Percentiles rank a stretch among this genome's conserved stretches.
phyloP scores from a whole-genome alignment of 2,888 invertebrate genomes.

The Ormyrus rosae region DNA sequence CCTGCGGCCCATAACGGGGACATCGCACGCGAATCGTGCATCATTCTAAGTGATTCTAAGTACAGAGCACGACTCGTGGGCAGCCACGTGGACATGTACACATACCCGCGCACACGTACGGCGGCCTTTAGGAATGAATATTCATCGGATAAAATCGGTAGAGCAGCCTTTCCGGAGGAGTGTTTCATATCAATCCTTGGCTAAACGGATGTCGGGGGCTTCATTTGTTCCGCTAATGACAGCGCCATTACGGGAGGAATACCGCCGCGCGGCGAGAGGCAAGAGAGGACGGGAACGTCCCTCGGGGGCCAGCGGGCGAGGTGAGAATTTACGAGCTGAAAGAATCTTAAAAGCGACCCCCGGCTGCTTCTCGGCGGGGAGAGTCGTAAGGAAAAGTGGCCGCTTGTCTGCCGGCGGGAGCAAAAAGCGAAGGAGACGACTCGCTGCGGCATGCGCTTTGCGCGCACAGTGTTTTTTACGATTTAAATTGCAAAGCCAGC shows the following conservation, averaged over 20 bases:
- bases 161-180: slow-evolving; percentile 63
- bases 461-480: not conserved
- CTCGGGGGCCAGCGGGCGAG: not conserved
- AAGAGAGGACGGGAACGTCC: not conserved
- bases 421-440: no score
- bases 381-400: not conserved
- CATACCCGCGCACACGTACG: not conserved
- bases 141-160: slow-evolving; percentile 69
- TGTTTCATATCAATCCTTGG: slow-evolving; percentile 63
- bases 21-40: slow-evolving; percentile 69
- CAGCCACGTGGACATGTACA: slow-evolving; percentile 52
- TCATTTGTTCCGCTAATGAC: slow-evolving; percentile 62
- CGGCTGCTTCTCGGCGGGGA: not conserved
- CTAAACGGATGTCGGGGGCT: slow-evolving; percentile 66
- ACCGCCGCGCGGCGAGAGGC: not conserved
- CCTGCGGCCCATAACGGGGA: slow-evolving; percentile 61
- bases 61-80: slow-evolving; percentile 60
- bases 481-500: slow-evolving; percentile 27
- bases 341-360: not conserved
- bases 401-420: not conserved
- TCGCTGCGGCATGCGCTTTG: not conserved
- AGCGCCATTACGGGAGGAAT: slow-evolving; percentile 1
- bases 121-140: slow-evolving; percentile 64
- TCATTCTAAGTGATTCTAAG: slow-evolving; percentile 72
- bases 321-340: slow-evolving; percentile 33